Evolutionary conservation across 2,113 vertebrate species (phyloP), one percentile per base, ranked within the genome.

Genomic region (Otis tarda): DNA sequence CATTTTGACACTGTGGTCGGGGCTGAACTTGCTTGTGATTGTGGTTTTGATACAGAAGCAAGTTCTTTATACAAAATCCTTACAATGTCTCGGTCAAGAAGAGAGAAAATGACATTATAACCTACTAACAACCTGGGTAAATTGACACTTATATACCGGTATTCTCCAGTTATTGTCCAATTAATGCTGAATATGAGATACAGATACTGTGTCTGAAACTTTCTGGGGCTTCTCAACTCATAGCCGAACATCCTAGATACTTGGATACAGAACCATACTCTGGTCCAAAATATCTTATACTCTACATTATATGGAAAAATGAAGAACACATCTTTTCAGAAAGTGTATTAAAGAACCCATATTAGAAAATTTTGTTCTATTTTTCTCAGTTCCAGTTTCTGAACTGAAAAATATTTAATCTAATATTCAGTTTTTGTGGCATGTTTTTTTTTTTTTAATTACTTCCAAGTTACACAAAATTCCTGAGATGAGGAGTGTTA

Each of bases 381-480:
- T 70, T 91, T 84, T 9, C 24, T 79, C 13, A 63, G 7, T 35
- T 91, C 12, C 50, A 33, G 30, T 9, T 82, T 91, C 59, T 59
- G 37, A 87, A 71, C 7, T 53, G 31, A n/a, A 67, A 87, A 87
- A 84, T 70, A 55, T 67, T 89, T 68, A 60, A 71, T 59, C 10
- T 50, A 69, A 78, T 67, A 69, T 41, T 95, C 30, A 73, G 8
- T 0, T 71, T 92, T 71, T 84, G 14, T 65, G 15, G 4, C 7
- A 23, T 0, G 0, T 86, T 6, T 41, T n/a, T 84, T 86, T 84
- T 86, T 41, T 76, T 83, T 77, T 12, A 64, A 35, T 52, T 68
- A 50, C 12, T 61, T 87, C 21, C 0, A 0, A 47, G 14, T 79
- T 69, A 27, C 0, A 4, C 9, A 55, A 73, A 74, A 55, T 43